These are phyloP conservation scores for Cydia strobilella DNA, from an alignment of 1,140 invertebrate genomes.

Conservation along the genomic window DNA sequence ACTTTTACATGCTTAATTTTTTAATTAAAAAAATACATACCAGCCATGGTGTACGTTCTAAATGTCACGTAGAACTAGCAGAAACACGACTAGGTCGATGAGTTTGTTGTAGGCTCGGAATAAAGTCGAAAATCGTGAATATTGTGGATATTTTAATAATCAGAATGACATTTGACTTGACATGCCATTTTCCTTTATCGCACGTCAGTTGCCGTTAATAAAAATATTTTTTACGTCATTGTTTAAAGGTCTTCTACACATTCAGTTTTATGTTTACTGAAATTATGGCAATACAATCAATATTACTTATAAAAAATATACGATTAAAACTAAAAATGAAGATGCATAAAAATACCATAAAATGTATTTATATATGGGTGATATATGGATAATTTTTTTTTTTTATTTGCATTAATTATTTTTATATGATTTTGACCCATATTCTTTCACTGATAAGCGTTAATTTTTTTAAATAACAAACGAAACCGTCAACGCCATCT, in stretches of 20 bases:
- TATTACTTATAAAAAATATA: background rate
- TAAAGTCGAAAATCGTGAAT: slow-evolving; percentile 31
- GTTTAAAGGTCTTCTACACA: background rate
- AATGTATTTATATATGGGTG: too few species aligned
- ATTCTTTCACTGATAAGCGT: too few species aligned
- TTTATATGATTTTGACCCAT: too few species aligned
- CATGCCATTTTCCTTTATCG: slow-evolving; percentile 3
- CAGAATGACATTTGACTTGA: slow-evolving; percentile 30
- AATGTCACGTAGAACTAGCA: slow-evolving; percentile 61
- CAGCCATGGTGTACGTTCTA: slow-evolving; percentile 56
- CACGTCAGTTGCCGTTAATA: background rate
- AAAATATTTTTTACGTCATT: background rate
- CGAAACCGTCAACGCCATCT: too few species aligned
- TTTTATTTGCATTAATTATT: too few species aligned
- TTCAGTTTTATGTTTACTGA: background rate
- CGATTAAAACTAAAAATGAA: too few species aligned
- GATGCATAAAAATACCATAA: too few species aligned
- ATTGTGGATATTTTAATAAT: slow-evolving; percentile 24
- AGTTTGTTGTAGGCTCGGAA: background rate
- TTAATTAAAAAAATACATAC: slow-evolving; percentile 54
- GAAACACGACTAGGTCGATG: too few species aligned
- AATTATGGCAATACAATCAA: background rate
- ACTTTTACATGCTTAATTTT: background rate
- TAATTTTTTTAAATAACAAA: too few species aligned
- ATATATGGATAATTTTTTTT: too few species aligned